Evolutionary conservation across 2,113 vertebrate genomes (phyloP).

Genomic region (Epinephelus cyanopodus): DNA sequence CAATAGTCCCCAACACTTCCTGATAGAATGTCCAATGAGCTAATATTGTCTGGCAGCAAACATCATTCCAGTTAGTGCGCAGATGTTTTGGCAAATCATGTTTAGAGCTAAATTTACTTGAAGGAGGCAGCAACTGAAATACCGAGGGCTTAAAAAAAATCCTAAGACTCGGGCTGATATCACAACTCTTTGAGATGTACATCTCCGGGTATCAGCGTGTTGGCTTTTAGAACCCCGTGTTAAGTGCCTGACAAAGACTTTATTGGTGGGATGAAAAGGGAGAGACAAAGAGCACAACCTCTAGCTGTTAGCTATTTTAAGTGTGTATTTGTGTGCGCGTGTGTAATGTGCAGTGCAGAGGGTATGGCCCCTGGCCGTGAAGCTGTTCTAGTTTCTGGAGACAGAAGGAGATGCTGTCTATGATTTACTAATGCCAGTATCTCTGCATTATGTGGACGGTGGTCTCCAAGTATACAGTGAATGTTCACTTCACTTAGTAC

Average conservation of each 20-base stretch:
- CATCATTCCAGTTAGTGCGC: slow-evolving; percentile 47
- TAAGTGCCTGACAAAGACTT: slow-evolving; percentile 72
- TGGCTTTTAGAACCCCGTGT: slow-evolving; percentile 60
- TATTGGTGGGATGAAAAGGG: slow-evolving; percentile 52
- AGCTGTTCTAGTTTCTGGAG: slow-evolving; percentile 35
- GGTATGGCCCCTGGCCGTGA: slow-evolving; percentile 12
- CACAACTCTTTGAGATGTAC: slow-evolving; percentile 35
- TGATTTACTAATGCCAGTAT: not conserved
- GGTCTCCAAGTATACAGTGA: not conserved
- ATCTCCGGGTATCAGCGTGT: slow-evolving; percentile 46
- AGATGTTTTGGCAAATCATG: slow-evolving; percentile 50
- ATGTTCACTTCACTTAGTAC: not conserved
- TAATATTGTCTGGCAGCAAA: slow-evolving; percentile 64
- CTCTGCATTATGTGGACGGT: not conserved
- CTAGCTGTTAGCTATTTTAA: slow-evolving; percentile 47
- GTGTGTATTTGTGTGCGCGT: slow-evolving; percentile 19
- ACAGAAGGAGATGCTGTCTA: slow-evolving; percentile 16
- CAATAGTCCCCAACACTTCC: slow-evolving; percentile 63
- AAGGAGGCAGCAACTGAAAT: slow-evolving; percentile 35
- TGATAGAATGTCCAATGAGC: slow-evolving; percentile 56
- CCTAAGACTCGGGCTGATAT: slow-evolving; percentile 11
- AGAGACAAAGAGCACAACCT: slow-evolving; percentile 51
- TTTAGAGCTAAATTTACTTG: slow-evolving; percentile 39
- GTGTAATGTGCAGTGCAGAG: slow-evolving; percentile 29
- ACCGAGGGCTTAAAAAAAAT: slow-evolving; percentile 10